Base-by-base conservation (phyloP, 2,888 invertebrate species). In the Drosophila birchii region DNA sequence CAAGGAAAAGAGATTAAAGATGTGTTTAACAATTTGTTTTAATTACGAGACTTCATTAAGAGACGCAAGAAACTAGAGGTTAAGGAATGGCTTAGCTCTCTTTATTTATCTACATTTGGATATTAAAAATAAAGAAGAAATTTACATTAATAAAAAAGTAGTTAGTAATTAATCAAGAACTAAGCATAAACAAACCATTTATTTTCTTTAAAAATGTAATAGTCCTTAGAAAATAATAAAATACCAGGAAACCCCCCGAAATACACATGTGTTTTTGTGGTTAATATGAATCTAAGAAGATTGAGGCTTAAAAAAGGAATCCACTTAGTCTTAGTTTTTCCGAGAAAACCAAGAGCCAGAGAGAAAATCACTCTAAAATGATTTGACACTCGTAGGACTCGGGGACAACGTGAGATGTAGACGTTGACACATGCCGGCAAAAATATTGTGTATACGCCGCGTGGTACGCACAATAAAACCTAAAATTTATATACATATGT, bases 401-500 rank as follows among this genome's bases (percentile, higher is more conserved):
- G 18, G 34, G 23, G 8, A 6, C 20, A 43, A n/a, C 29, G 20
- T 23, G 38, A 18, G 49, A 34, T 8, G 45, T 12, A 26, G 64
- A 54, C 44, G 59, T 44, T 56, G 59, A 64, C 47, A 73, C 59
- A 77, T 80, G 51, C 14, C 29, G 49, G 34, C 39, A 45, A 54
- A 49, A 53, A 81, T 43, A 64, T 75, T 75, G 75, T 69, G 84
- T 79, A 83, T 76, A 75, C 81, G 87, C 69, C 66, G 73, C 71
- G 53, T 79, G 44, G 70, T 51, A 73, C 73, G 71, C 75, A 79
- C 62, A 83, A 76, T 84, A 84, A 79, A 76, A 75, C 64, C 55
- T 39, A 79, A 78, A 78, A 88, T 90, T 90, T 77, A 81, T 89
- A 68, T 71, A 26, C 23, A 23, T 23, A 60, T 63, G 60, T 44